Percentiles rank a stretch among this genome's conserved stretches.
Evolutionary conservation across 2,113 vertebrate genomes (phyloP).

Genomic region (Centrocercus urophasianus): DNA sequence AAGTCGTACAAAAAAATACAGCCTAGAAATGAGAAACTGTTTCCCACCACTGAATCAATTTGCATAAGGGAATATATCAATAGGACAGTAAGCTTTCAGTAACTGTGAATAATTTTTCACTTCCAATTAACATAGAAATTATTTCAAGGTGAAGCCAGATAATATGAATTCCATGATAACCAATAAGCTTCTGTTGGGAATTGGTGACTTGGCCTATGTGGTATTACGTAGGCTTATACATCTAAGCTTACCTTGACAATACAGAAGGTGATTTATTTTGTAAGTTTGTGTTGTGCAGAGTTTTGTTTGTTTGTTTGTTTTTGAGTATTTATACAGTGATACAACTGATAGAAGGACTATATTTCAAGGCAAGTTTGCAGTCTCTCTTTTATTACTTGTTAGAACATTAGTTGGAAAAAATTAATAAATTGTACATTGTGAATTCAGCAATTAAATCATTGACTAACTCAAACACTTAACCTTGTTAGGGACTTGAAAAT

Average conservation of each 20-base stretch:
- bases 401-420: background rate
- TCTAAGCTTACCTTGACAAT: background rate
- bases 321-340: background rate
- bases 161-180: background rate
- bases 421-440: background rate
- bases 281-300: no score
- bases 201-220: background rate
- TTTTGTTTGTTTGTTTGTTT: no score
- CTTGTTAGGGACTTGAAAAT: background rate
- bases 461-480: background rate
- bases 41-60: background rate
- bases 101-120: background rate
- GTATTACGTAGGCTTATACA: background rate
- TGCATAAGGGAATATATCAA: background rate
- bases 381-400: background rate
- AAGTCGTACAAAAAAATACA: no score
- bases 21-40: background rate
- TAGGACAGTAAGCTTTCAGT: background rate
- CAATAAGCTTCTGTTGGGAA: background rate
- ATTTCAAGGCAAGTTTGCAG: background rate
- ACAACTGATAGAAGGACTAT: no score
- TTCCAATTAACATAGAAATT: conserved; percentile 3
- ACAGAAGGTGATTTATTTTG: background rate
- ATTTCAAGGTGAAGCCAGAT: background rate
- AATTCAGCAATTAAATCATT: background rate